Evolutionary conservation across 2,113 vertebrate genomes (phyloP).

Genomic region (Dendropsophus ebraccatus): DNA sequence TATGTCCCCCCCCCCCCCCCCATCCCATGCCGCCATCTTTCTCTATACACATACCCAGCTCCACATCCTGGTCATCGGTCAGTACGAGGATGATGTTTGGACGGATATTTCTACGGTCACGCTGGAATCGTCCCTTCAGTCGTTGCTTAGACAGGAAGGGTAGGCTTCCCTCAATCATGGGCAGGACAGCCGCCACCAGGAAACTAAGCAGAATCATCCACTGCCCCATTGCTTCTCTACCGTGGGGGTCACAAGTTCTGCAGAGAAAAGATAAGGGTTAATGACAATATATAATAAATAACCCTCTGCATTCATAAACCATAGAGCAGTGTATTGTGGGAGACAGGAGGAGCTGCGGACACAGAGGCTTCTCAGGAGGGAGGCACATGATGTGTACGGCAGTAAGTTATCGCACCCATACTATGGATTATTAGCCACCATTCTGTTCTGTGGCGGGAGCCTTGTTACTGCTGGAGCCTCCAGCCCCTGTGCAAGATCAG

Average conservation of each 20-base stretch:
- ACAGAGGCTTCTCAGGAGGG: no score
- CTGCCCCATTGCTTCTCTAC: constrained; percentile 59
- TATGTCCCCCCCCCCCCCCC: background rate
- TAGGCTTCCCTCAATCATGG: constrained; percentile 74
- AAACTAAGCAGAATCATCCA: constrained; percentile 76
- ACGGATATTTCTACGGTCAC: constrained; percentile 93
- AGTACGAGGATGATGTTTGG: constrained; percentile 97
- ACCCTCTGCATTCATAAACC: background rate
- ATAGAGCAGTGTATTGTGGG: background rate
- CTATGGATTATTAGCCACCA: no score
- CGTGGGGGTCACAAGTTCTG: constrained; percentile 5
- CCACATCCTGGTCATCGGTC: constrained; percentile 95
- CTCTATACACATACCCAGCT: constrained; percentile 81
- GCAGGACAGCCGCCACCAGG: constrained; percentile 70
- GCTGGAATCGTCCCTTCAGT: constrained; percentile 89
- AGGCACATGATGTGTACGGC: no score
- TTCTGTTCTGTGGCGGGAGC: no score
- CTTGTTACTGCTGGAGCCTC: no score
- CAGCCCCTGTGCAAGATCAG: no score
- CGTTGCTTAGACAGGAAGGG: constrained; percentile 82
- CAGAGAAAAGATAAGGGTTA: background rate
- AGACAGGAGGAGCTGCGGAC: background rate
- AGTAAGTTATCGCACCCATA: no score
- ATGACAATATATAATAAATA: background rate
- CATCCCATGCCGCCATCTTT: background rate